Base-by-base conservation (phyloP, 2,797 vertebrate species). In the Vultur gryphus region DNA sequence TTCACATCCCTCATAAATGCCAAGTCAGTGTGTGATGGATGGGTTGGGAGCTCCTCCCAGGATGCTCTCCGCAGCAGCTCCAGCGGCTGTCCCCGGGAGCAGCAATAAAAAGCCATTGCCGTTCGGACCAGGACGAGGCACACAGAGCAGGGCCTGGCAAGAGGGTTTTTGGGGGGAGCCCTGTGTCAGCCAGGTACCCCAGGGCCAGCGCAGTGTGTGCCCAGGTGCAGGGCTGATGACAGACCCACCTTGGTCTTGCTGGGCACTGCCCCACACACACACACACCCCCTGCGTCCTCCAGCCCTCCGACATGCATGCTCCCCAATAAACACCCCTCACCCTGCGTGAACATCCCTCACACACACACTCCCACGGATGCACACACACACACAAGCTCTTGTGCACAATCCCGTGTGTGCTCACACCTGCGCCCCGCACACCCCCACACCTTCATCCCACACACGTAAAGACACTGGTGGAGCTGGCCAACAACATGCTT, bases 261-360 rank as follows among this genome's bases (percentile, higher is more conserved):
- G 31, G 51, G 37, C 37, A 65, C 55, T 9, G 59, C 35, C 61
- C 25, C 24, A 9, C 1, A 0, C 31, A 29, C 14, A 13, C 35
- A 37, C 11, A 3, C 2, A 2, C 4, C 4, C 39, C 13, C 8
- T 19, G 6, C 14, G 61, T 46, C 19, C 37, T 69, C 13, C 48
- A 51, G 39, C 37, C 35, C 12, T 7, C 54, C 2, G 3, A 13
- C 16, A 19, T 0, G 1, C 3, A 1, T 19, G 17, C 3, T 46
- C 44, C 35, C 54, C 17, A 25, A 9, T 2, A 59, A 82, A 79
- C 24, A 61, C 20, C 13, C 10, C 12, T 58, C 11, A 17, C 7
- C 23, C 21, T 16, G 15, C 2, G 2, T 5, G 0, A 58, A 33
- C 24, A 2, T 10, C 13, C 21, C 37, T 28, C 3, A 0, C 10